Conservation (phyloP, 1,140 invertebrate genomes). For the Drosophila pandora region DNA sequence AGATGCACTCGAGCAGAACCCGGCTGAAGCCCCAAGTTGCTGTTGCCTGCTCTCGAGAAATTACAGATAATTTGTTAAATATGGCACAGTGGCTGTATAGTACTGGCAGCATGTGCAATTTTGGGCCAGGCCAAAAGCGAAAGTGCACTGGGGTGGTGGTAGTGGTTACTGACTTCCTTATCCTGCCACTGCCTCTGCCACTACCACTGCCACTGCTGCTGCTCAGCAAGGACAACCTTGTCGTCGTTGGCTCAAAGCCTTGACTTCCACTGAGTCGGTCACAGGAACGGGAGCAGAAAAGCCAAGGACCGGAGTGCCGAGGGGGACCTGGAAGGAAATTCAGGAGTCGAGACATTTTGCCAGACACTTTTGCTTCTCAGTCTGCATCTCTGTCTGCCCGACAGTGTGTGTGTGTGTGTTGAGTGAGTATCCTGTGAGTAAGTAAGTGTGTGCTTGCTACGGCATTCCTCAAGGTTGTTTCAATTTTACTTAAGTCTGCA, state of each 20-base stretch:
- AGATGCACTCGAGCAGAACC: conserved; percentile 17
- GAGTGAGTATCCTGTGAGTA: conserved; percentile 1
- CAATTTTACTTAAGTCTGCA: conserved; percentile 76
- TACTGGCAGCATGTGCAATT: conserved; percentile 42
- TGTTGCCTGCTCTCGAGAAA: conserved; percentile 70
- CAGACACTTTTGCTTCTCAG: conserved; percentile 66
- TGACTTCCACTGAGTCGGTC: conserved; percentile 59
- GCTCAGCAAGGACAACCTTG: conserved; percentile 39
- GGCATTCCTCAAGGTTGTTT: conserved; percentile 82
- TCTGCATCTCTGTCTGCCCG: conserved; percentile 28
- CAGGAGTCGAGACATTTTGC: conserved; percentile 79
- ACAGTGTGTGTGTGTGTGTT: conserved; percentile 20
- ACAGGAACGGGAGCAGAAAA: conserved; percentile 17
- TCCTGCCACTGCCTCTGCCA: conserved; percentile 20
- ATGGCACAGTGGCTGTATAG: conserved; percentile 54
- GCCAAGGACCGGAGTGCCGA: background rate
- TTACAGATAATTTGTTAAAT: conserved; percentile 83
- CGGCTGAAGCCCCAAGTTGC: conserved; percentile 34
- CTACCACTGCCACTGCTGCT: conserved; percentile 2
- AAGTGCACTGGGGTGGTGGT: conserved; percentile 50
- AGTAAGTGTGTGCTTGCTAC: conserved; percentile 52
- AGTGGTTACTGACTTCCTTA: conserved; percentile 20
- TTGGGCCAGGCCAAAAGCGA: conserved; percentile 63
- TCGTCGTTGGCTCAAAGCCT: conserved; percentile 52
- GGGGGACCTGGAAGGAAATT: conserved; percentile 47